Base-by-base conservation (phyloP, 2,113 vertebrate genomes). In the Apodemus sylvaticus region DNA sequence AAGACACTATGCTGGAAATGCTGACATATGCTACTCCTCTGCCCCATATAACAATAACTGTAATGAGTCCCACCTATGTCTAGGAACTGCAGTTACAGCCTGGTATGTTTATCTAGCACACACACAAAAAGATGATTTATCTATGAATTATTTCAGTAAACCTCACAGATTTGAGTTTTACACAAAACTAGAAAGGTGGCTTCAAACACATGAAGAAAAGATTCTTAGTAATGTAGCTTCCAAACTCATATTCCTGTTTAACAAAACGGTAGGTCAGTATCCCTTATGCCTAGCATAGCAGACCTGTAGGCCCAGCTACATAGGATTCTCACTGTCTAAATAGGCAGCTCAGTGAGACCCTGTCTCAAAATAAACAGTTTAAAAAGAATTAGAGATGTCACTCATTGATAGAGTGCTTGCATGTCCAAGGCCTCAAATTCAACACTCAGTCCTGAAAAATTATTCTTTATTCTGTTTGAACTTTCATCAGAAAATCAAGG, bases 141-240 rank as follows among this genome's bases (percentile, higher is more conserved):
- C 79, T 74, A 60, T 36, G 70, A 71, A 79, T 74, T 78, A 87
- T 91, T 85, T 66, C 60, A 68, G 31, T 70, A 51, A 60, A 70
- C 55, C 51, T 95, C 24, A 78, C 51, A 24, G 70, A 78, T 16
- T 29, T 92, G 55, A 60, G 51, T 74, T 36, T 48, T 68, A 88
- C 66, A 70, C 22, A 82, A 19, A 71, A 24, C 19, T 73, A 87
- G 17, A 87, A 73, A 93, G 10, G 42, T 74, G 34, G 1, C 73
- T 90, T 96, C 48, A 58, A 60, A 95, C 87, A 74, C 64, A 79
- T 13, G n/a, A 91, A 62, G 22, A 90, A 51, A 74, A 19, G 39
- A 14, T 4, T 58, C 42, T 36, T 45, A 76, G 29, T 55, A 78
- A 86, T 5, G 14, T 14, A 87, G 36, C 7, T 22, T 51, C 62